Percentiles rank a stretch among this genome's conserved stretches.
phyloP scores from a whole-genome alignment of 2,888 invertebrate genomes.

The Pristionchus mayeri region DNA sequence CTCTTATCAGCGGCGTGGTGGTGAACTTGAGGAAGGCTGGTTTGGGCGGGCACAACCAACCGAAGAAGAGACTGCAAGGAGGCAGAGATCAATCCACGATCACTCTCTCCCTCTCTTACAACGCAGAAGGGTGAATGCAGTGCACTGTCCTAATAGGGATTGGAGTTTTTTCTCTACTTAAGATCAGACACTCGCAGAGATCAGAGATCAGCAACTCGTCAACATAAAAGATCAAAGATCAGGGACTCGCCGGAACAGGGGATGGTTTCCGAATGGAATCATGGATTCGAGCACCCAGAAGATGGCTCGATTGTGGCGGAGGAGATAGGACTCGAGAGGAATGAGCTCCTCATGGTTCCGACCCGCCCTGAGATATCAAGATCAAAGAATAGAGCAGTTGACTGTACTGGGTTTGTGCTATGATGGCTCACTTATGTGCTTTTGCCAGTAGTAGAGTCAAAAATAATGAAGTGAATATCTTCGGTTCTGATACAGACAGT shows the following conservation, averaged over 20 bases:
- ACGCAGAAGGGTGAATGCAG: not conserved
- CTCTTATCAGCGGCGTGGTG: slow-evolving; percentile 83
- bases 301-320: slow-evolving; percentile 82
- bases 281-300: slow-evolving; percentile 86
- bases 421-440: no score
- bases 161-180: no score
- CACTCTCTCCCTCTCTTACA: not conserved
- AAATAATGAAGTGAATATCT: no score
- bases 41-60: slow-evolving; percentile 84
- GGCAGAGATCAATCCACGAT: not conserved
- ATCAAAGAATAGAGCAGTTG: no score
- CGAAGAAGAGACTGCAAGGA: slow-evolving; percentile 80
- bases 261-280: slow-evolving; percentile 84
- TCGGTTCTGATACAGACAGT: no score
- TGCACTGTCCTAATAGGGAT: no score
- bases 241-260: slow-evolving; percentile 79
- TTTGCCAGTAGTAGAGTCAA: no score
- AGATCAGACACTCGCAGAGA: not conserved
- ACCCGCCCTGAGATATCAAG: not conserved
- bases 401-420: no score
- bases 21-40: slow-evolving; percentile 85
- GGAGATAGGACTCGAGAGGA: slow-evolving; percentile 78
- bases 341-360: slow-evolving; percentile 27
- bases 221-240: slow-evolving; percentile 21
- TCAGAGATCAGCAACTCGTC: not conserved